A percentile compares a stretch with the other conserved stretches of the same genome.
Evolutionary conservation across 2,113 vertebrate species (phyloP).

Genomic region (Bungarus multicinctus): DNA sequence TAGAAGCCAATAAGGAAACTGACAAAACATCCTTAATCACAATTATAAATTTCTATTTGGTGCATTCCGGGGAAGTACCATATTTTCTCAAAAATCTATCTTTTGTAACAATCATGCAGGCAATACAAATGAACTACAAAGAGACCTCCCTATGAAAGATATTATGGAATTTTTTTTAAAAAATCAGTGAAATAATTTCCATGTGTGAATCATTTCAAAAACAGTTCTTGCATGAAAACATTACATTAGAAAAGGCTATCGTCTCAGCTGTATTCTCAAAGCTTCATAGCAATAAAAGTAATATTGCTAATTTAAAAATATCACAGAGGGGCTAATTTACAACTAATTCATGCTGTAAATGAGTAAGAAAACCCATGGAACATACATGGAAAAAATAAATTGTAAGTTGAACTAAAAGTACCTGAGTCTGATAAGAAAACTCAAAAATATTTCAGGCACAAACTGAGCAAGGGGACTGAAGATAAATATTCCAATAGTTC

Average conservation of each 20-base stretch:
- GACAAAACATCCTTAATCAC: neutral
- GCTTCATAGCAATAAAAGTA: neutral
- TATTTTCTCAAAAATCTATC: neutral
- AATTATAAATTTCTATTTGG: neutral
- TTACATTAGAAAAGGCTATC: neutral
- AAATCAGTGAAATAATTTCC: neutral
- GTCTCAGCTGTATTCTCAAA: neutral
- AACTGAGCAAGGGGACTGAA: neutral
- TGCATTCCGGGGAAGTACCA: neutral
- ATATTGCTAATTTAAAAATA: neutral
- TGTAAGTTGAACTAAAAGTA: neutral
- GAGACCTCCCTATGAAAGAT: neutral
- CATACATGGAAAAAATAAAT: neutral
- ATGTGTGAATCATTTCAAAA: neutral
- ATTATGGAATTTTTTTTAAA: too few relatives aligned
- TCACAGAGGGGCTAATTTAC: neutral
- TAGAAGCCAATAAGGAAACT: neutral
- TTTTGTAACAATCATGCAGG: neutral
- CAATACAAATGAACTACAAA: neutral
- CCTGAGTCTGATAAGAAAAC: neutral
- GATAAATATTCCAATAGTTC: neutral
- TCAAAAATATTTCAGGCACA: neutral
- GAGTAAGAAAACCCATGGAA: neutral
- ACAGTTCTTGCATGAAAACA: neutral
- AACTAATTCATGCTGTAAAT: neutral